Conservation (phyloP, 2,113 vertebrate genomes). For the Chloebia gouldiae region DNA sequence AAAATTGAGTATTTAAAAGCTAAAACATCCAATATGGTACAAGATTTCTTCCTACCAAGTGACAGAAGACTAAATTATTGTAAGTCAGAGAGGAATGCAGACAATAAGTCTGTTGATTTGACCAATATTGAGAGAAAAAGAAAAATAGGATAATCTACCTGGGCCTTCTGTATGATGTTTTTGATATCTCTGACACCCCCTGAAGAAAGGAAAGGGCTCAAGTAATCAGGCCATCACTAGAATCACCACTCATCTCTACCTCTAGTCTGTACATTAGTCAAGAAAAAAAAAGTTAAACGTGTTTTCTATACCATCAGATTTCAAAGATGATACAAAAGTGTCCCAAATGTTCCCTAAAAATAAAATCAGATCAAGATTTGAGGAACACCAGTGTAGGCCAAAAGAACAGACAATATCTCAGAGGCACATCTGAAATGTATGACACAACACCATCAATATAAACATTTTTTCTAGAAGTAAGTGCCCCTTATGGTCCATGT, state of each 20-base stretch:
- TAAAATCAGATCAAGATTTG: not conserved
- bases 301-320: not conserved
- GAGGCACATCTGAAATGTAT: not conserved
- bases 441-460: not conserved
- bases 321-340: not conserved
- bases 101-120: not conserved
- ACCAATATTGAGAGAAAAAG: not conserved
- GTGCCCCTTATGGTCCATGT: not conserved
- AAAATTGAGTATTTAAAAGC: not conserved
- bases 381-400: not conserved
- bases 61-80: not conserved
- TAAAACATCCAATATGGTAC: not conserved
- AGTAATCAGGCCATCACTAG: not conserved
- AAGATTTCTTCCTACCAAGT: not conserved
- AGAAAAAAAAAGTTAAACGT: not conserved
- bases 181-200: not conserved
- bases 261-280: not conserved
- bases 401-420: not conserved
- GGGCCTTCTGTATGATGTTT: not conserved
- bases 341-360: not conserved
- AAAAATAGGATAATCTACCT: not conserved
- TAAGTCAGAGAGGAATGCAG: not conserved
- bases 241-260: not conserved
- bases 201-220: not conserved
- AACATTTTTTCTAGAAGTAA: not conserved